Conservation (phyloP, 2,888 invertebrate genomes). For the Colostygia pectinataria region DNA sequence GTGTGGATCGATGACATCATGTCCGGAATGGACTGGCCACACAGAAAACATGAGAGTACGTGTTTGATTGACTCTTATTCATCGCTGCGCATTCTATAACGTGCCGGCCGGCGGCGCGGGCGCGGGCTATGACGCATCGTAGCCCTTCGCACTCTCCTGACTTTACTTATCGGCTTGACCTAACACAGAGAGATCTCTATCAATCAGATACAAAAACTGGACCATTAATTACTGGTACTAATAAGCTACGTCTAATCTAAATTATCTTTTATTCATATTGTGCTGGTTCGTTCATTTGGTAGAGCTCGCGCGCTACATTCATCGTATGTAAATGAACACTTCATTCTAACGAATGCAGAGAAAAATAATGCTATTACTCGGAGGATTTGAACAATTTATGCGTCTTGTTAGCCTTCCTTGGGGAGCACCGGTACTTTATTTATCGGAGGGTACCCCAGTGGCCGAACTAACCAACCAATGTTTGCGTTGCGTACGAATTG, state of each 20-base stretch:
- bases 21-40: conserved; percentile 73
- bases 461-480: conserved; percentile 16
- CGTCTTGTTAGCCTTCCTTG: conserved; percentile 14
- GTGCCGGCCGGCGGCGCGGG: conserved; percentile 31
- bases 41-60: conserved; percentile 72
- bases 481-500: conserved; percentile 16
- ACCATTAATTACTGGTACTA: conserved; percentile 13
- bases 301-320: conserved; percentile 18
- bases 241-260: conserved; percentile 5
- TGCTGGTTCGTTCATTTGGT: conserved; percentile 16
- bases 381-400: conserved; percentile 23
- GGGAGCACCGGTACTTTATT: conserved; percentile 8
- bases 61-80: conserved; percentile 56
- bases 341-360: conserved; percentile 21
- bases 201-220: conserved; percentile 15
- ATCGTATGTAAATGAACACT: conserved; percentile 24
- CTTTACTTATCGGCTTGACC: conserved; percentile 15
- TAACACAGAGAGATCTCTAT: conserved; percentile 13
- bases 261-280: conserved; percentile 22
- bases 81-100: conserved; percentile 51
- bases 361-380: conserved; percentile 24
- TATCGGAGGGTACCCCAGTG: conserved; percentile 10
- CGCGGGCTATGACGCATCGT: conserved; percentile 59
- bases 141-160: conserved; percentile 31
- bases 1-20: conserved; percentile 75